phyloP scores from a whole-genome alignment of 2,888 invertebrate genomes.

The Tholera decimalis region DNA sequence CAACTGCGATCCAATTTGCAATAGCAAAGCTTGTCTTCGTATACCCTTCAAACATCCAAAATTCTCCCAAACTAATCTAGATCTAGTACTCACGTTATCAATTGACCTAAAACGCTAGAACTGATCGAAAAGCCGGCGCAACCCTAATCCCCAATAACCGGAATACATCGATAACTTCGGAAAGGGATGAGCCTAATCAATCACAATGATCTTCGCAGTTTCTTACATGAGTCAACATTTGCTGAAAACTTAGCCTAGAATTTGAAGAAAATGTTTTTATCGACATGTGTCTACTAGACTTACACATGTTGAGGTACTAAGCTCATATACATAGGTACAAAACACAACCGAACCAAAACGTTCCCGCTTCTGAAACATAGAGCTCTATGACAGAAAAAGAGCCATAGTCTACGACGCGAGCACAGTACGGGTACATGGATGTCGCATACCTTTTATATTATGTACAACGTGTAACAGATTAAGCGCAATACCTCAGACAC shows the following conservation, averaged over 20 bases:
- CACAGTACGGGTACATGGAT: too few relatives aligned
- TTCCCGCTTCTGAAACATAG: too few relatives aligned
- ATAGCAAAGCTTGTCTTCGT: neutral
- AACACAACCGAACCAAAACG: too few relatives aligned
- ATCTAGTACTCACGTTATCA: slow-evolving; percentile 15
- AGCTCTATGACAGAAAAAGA: too few relatives aligned
- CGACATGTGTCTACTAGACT: too few relatives aligned
- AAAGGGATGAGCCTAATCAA: slow-evolving; percentile 56
- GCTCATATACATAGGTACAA: too few relatives aligned
- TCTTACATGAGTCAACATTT: slow-evolving; percentile 44
- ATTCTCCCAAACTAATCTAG: neutral
- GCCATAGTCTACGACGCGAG: too few relatives aligned
- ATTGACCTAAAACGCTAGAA: slow-evolving; percentile 42
- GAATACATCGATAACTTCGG: slow-evolving; percentile 49
- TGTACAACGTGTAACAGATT: too few relatives aligned
- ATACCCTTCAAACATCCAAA: neutral
- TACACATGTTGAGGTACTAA: neutral
- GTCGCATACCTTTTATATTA: too few relatives aligned
- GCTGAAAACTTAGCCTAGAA: slow-evolving; percentile 4
- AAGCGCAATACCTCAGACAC: too few relatives aligned
- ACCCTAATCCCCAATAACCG: slow-evolving; percentile 41
- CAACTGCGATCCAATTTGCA: neutral
- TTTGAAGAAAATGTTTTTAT: slow-evolving; percentile 8
- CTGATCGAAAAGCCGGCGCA: slow-evolving; percentile 6
- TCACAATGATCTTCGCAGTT: slow-evolving; percentile 43